Percentiles rank a stretch among this genome's conserved stretches.
phyloP scores from a whole-genome alignment of 2,888 invertebrate species.

The Sminthurides aquaticus region DNA sequence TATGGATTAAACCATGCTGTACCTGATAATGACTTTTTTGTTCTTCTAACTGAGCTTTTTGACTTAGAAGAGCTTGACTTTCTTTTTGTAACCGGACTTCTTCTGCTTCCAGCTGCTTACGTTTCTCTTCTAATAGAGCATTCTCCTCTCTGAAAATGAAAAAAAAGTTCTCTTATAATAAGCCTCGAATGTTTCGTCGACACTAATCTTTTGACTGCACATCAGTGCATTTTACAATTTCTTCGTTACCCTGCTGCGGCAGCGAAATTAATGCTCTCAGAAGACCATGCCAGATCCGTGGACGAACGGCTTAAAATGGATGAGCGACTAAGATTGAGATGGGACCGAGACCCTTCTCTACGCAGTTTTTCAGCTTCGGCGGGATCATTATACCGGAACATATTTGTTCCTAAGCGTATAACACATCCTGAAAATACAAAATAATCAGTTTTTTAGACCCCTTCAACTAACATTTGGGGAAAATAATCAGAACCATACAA shows the following conservation, averaged over 20 bases:
- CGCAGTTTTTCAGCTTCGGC: conserved; percentile 76
- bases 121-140: conserved; percentile 39
- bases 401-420: conserved; percentile 67
- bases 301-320: conserved; percentile 76
- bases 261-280: conserved; percentile 39
- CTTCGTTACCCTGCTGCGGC: conserved; percentile 23
- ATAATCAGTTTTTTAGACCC: not conserved
- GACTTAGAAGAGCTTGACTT: conserved; percentile 45
- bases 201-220: not conserved
- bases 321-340: conserved; percentile 69
- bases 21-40: conserved; percentile 45
- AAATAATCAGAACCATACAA: no score
- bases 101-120: conserved; percentile 40
- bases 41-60: conserved; percentile 39
- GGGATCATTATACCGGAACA: conserved; percentile 84
- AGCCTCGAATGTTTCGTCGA: not conserved
- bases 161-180: not conserved
- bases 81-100: conserved; percentile 43
- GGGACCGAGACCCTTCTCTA: conserved; percentile 62
- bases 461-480: not conserved
- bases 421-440: conserved; percentile 56
- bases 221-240: not conserved
- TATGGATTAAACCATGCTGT: no score
- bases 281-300: conserved; percentile 61
- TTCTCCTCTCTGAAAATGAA: conserved; percentile 32